Base-by-base conservation (phyloP, 1,140 invertebrate species). In the Calosoma granatense region DNA sequence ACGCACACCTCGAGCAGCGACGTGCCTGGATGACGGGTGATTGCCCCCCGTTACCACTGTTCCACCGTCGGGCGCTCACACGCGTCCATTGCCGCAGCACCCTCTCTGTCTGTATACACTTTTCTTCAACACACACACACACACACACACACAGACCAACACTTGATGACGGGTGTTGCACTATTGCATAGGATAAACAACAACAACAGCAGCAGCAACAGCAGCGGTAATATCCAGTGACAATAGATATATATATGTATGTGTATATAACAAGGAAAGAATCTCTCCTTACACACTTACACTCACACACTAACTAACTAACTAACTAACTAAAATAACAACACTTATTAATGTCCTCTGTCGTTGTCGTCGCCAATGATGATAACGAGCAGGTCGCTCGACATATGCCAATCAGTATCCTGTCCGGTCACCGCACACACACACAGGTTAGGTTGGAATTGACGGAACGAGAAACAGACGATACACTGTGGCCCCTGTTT, bases 361-460 rank as follows among this genome's bases (percentile, higher is more conserved):
- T 47, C 15, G 41, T 47, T 47, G 41, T 17, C 17, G 15, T 6
- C 3, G 41, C 17, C 3, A 17, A 47, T 47, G 41, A 47, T 47
- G 41, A 47, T 47, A 47, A 47, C 41, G 41, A 53, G 22, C 3
- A 53, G 15, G 15, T 20, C 6, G 20, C 22, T 53, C 22, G 22
- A 22, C 22, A 21, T 53, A 22, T 53, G 51, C 51, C 22, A 53
- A 53, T 53, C 51, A 56, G 14, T 39, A 11, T 43, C 19, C 26
- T 30, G 6, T 21, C 20, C 26, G 47, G 22, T 36, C 19, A 52
- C 43, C 41, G 20, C 26, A 43, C 2, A 56, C 54, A 53, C 19
- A 19, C 26, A 41, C 53, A 51, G 20, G n/a, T 55, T 54, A 19
- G 36, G 21, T 41, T 23, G 12, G 26, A n/a, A 26, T 20, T 20